A percentile compares a stretch with the other conserved stretches of the same genome.
Evolutionary conservation across 2,113 vertebrate genomes (phyloP).

Genomic region (Lontra canadensis): DNA sequence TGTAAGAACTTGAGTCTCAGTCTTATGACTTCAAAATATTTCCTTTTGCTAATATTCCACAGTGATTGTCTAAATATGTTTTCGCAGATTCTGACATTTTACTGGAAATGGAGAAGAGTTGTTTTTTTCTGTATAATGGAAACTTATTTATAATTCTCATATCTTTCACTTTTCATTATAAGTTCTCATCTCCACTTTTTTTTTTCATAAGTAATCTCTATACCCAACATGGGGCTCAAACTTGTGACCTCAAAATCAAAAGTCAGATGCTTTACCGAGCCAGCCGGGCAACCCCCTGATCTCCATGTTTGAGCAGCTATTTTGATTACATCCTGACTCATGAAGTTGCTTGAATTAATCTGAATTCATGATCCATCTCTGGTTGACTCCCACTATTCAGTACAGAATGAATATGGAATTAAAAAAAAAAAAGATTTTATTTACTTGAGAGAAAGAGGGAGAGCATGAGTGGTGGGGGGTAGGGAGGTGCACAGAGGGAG

Average conservation of each 20-base stretch:
- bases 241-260: neutral
- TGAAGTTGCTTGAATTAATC: constrained; percentile 27
- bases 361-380: neutral
- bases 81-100: constrained; percentile 8
- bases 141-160: neutral
- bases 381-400: neutral
- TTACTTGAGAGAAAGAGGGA: neutral
- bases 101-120: neutral
- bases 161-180: constrained; percentile 7
- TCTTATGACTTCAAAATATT: neutral
- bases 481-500: neutral
- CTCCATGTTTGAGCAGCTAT: neutral
- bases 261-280: neutral
- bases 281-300: neutral
- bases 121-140: neutral
- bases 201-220: neutral
- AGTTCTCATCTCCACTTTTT: neutral
- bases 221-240: neutral
- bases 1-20: neutral
- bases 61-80: neutral
- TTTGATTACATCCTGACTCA: constrained; percentile 23
- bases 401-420: neutral
- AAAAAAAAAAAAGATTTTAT: neutral
- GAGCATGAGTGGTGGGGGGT: neutral
- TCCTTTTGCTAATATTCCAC: neutral